Percentiles rank a stretch among this genome's conserved stretches.
These are phyloP conservation scores for Ispidina lecontei DNA, from an alignment of 2,797 vertebrate species.

Conservation along the genomic window DNA sequence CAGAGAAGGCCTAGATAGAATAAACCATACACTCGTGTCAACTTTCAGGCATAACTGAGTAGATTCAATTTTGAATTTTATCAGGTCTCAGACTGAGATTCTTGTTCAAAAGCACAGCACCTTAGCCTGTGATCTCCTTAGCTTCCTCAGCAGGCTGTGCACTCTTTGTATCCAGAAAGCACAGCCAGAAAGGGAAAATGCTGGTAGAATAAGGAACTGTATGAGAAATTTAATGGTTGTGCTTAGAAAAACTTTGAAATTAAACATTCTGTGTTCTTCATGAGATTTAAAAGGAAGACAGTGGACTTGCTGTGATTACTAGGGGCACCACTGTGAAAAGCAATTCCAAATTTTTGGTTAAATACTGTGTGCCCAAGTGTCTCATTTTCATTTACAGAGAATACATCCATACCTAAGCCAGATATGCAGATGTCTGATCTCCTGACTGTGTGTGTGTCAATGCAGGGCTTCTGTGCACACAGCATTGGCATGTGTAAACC, in stretches of 20 bases:
- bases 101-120: not conserved
- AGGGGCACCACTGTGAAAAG: not conserved
- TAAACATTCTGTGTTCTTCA: not conserved
- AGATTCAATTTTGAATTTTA: slow-evolving; percentile 4
- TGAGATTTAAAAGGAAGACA: not conserved
- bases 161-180: not conserved
- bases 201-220: not conserved
- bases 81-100: not conserved
- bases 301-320: not conserved
- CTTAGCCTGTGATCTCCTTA: not conserved
- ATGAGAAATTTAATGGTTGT: not conserved
- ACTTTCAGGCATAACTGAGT: not conserved
- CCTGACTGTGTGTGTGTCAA: not conserved
- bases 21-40: not conserved
- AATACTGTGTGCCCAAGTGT: not conserved
- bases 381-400: not conserved
- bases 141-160: not conserved
- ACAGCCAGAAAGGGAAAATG: not conserved
- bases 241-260: not conserved
- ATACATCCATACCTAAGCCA: not conserved
- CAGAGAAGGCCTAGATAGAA: not conserved
- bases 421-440: not conserved
- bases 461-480: not conserved
- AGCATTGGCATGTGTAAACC: not conserved
- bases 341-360: not conserved